Evolutionary conservation across 2,113 vertebrate species (phyloP), one percentile per base, ranked within the genome.

Genomic region (Gymnocephalus cernua): DNA sequence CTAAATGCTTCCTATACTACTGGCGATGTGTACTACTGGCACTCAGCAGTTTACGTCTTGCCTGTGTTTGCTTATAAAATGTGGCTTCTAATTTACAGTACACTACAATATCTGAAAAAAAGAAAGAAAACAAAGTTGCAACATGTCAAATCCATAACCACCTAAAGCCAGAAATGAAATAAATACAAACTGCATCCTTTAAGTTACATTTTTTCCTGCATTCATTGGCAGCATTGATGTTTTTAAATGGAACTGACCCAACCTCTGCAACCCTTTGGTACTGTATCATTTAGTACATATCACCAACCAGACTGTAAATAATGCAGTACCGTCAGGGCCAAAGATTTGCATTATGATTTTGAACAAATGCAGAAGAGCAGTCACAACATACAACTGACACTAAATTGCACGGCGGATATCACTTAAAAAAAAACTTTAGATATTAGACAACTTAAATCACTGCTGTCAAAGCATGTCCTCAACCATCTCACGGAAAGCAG

Each of bases 381-480:
- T 53, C 23, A 25, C 44, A 44, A 51, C 44, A 32, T 38, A 9
- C 47, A 82, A 63, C 79, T 11, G 64, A 57, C 50, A 35, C 47
- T 44, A 66, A 68, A 63, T 12, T 29, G 16, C 61, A 27, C n/a
- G 44, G 58, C 35, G 2, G 19, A 51, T 57, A 63, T 65, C 51
- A 74, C 57, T 77, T 73, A 71, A 80, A 61, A 71, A 80, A 61
- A 25, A 53, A 48, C 59, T 53, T 44, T 29, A 70, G 54, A 68
- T 79, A 66, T 76, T 77, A 66, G 41, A 81, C 75, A 80, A 77
- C 83, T 87, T 73, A 72, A 80, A 81, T 58, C 59, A 27, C 74
- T 62, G 77, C 88, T 85, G 76, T 85, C 83, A 89, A 80, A 87
- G 75, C 54, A 81, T 53, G 54, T 72, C 66, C 62, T 67, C 18